These are phyloP conservation scores for Anabacerthia variegaticeps DNA, from an alignment of 2,797 vertebrate genomes.

Conservation along the genomic window DNA sequence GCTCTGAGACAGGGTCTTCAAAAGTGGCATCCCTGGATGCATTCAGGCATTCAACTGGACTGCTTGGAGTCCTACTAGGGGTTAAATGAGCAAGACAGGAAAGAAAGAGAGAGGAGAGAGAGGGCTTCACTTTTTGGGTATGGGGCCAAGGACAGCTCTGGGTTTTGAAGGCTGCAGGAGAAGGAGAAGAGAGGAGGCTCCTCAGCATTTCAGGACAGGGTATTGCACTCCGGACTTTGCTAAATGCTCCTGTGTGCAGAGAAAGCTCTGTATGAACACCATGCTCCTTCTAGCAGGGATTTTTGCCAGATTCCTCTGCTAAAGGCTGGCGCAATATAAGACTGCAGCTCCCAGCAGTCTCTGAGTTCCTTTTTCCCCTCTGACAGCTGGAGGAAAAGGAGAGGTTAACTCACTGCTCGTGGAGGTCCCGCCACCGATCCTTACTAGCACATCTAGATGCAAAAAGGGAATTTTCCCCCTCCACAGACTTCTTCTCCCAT, in stretches of 20 bases:
- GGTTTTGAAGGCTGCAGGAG: neutral
- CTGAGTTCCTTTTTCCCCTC: neutral
- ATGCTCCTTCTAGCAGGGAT: neutral
- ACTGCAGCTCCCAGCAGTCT: conserved; percentile 20
- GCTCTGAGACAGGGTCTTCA: neutral
- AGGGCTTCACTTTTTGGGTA: neutral
- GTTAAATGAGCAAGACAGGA: neutral
- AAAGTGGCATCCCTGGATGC: rapidly evolving
- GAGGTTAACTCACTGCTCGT: neutral
- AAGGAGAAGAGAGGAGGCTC: neutral
- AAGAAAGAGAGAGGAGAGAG: neutral
- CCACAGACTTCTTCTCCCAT: neutral
- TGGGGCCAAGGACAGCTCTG: neutral
- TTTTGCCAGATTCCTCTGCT: neutral
- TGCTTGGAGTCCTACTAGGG: neutral
- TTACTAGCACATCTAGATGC: neutral
- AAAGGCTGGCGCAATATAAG: neutral
- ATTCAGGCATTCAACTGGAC: neutral
- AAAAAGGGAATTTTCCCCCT: neutral
- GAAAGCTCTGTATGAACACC: neutral
- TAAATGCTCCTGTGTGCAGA: neutral
- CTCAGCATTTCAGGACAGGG: neutral
- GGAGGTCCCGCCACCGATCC: neutral
- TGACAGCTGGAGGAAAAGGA: neutral
- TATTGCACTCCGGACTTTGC: neutral